A percentile compares a stretch with the other conserved stretches of the same genome.
Evolutionary conservation across 2,113 vertebrate genomes (phyloP).

Genomic region (Arizona elegans): DNA sequence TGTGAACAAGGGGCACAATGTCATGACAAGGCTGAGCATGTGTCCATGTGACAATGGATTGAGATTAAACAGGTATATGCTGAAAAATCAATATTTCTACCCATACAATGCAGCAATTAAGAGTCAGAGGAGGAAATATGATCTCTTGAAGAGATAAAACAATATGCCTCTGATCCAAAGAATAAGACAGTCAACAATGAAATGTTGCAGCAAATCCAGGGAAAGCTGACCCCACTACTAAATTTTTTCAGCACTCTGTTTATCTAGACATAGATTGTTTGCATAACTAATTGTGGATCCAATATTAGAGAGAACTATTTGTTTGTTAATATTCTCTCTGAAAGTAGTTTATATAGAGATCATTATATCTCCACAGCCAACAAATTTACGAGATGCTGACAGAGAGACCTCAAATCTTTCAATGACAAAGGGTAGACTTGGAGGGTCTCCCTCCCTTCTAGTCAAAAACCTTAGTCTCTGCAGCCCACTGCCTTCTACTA

Average conservation of each 20-base stretch:
- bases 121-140: not conserved
- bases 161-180: not conserved
- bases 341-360: not conserved
- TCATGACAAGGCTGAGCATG: not conserved
- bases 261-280: not conserved
- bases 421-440: not conserved
- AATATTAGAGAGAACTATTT: not conserved
- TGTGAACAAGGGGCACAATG: not conserved
- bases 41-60: not conserved
- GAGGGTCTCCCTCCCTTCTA: not conserved
- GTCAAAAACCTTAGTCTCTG: not conserved
- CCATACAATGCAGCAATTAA: not conserved
- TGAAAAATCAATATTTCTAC: not conserved
- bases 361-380: not conserved
- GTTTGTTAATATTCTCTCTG: not conserved
- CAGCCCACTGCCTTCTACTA: not conserved
- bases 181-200: not conserved
- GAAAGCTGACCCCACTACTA: not conserved
- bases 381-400: not conserved
- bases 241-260: not conserved
- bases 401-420: not conserved
- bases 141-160: not conserved
- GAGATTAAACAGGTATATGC: not conserved
- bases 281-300: not conserved
- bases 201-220: not conserved